Evolutionary conservation across 2,113 vertebrate species (phyloP), one percentile per base, ranked within the genome.

Genomic region (Salvelinus namaycush): DNA sequence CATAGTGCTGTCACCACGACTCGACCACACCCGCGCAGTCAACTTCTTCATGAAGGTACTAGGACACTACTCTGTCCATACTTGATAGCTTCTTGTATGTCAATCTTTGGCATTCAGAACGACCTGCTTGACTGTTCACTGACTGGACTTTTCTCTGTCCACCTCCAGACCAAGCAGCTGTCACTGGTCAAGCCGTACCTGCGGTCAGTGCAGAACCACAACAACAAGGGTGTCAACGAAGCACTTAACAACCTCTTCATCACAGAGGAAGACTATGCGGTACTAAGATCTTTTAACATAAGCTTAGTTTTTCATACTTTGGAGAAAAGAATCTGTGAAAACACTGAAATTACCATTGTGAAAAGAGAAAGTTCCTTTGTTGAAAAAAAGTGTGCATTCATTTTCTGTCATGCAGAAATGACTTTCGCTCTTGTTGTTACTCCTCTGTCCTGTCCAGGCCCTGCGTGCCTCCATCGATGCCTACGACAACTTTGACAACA

Each of bases 401-500:
- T 6, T 34, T 69, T 22, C 62, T 34, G n/a, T 24, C 31, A 44
- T 48, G 14, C 6, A 8, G 34, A 34, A 18, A 20, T 29, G 12
- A 9, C 27, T 20, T 8, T 24, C 34, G 9, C 68, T 24, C 20
- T 70, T 8, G 9, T 34, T 48, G 9, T 20, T 5, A 27, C 18
- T n/a, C 7, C 0, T 60, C 44, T 76, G 68, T 54, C 60, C 51
- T 68, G 70, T 82, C 16, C 83, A 99, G 98, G 97, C 97, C 51
- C 93, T 99, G 83, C 95, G 98, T 70, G 95, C 97, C 79, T 99
- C 98, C 67, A 99, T 99, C 77, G 98, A 99, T 24, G 98, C 98
- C 74, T 99, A 99, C n/a, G 98, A 99, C 94, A 99, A 99, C 94
- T 99, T 99, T 76, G 98, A 99, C 92, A 99, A 99, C 92, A 99